Base-by-base conservation (phyloP, 2,888 invertebrate genomes). In the Abrostola triplasia region DNA sequence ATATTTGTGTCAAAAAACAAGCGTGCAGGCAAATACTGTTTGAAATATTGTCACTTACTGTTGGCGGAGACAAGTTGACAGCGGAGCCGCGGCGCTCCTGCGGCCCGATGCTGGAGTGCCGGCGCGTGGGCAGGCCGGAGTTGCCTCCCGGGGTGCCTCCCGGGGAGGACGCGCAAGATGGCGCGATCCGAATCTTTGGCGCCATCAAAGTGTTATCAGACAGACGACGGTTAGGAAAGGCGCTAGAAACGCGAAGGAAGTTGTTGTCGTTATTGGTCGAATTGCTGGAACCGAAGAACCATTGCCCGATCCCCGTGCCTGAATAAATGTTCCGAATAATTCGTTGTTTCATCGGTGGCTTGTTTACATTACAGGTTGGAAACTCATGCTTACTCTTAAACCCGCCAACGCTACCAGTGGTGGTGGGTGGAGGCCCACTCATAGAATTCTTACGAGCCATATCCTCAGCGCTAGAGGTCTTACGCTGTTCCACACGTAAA, bases 151-250 rank as follows among this genome's bases (percentile, higher is more conserved):
- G 96, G 0, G 94, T 92, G n/a, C 96, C 96, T 5, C 97, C 97
- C 0, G 97, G 97, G 0, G 98, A 98, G 5, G 98, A 98, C 10
- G 98, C 97, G 89, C 98, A 98, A 12, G 98, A 98, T 9, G 98
- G 98, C 0, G 98, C 98, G 67, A 98, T 97, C 58, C 97, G 96
- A 76, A 98, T 98, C 92, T 98, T 98, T 42, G 98, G 98, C 71
- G 97, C 97, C 97, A 98, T 98, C 85, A 98, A 93, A 53, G 98
- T 98, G 89, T 98, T 98, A 92, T 98, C 98, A 36, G 98, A 98
- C 60, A 98, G 96, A 57, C 98, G 97, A 59, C 98, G 96, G 87
- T 97, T 98, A 57, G 98, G 97, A 89, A 98, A 97, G 72, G 97
- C 97, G 86, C 95, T 97, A 67, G 96, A 96, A 40, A 98, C 98